Conservation (phyloP, 2,797 vertebrate species). For the Etheostoma nigrum region DNA sequence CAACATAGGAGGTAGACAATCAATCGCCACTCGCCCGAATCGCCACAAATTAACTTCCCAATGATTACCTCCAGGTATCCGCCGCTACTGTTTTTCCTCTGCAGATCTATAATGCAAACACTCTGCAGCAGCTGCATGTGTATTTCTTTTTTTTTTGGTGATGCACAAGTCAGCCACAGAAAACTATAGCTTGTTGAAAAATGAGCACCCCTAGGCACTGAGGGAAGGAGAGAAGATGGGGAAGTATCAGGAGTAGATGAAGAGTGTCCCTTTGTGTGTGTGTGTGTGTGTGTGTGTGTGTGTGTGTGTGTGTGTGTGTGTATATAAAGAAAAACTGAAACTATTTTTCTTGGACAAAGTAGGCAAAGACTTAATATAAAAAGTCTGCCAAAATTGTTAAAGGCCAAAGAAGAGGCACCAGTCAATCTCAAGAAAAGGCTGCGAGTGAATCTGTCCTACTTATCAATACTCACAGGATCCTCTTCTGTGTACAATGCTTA, state of each 20-base stretch:
- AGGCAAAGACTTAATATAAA: slow-evolving; percentile 21
- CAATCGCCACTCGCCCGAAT: slow-evolving; percentile 58
- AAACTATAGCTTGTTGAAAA: slow-evolving; percentile 62
- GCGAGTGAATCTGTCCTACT: slow-evolving; percentile 18
- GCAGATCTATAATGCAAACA: slow-evolving; percentile 69
- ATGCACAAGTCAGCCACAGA: slow-evolving; percentile 21
- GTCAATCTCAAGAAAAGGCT: slow-evolving; percentile 23
- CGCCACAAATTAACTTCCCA: slow-evolving; percentile 69
- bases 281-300: slow-evolving; percentile 8
- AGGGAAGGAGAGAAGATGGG: slow-evolving; percentile 37
- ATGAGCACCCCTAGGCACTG: slow-evolving; percentile 56
- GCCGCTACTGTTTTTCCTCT: slow-evolving; percentile 49
- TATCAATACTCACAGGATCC: slow-evolving; percentile 46
- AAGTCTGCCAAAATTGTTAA: slow-evolving; percentile 45
- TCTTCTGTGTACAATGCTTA: slow-evolving; percentile 25
- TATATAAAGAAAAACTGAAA: not conserved
- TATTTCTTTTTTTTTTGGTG: slow-evolving; percentile 11
- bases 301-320: slow-evolving; percentile 9
- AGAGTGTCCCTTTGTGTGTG: slow-evolving; percentile 16
- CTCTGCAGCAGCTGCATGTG: slow-evolving; percentile 25
- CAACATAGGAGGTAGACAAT: slow-evolving; percentile 61
- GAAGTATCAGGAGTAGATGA: slow-evolving; percentile 36
- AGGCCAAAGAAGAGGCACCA: slow-evolving; percentile 40
- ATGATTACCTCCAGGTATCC: slow-evolving; percentile 70
- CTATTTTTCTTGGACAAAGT: slow-evolving; percentile 33